Percentiles rank a stretch among this genome's conserved stretches.
Conservation (phyloP, 2,797 vertebrate genomes). For the Acanthurus leucopareius region DNA sequence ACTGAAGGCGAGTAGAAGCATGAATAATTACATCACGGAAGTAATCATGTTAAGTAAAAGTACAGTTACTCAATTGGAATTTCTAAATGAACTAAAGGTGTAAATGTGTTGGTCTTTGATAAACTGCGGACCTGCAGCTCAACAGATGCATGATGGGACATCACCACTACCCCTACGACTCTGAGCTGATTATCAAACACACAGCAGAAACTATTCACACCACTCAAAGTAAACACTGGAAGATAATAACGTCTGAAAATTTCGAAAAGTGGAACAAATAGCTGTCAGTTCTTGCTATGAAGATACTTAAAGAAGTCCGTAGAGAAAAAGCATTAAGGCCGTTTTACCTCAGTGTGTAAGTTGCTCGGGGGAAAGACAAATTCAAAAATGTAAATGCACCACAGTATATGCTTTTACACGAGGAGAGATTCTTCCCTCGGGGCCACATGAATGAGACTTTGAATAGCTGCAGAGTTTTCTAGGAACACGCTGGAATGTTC, state of each 20-base stretch:
- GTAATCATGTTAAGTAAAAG: constrained; percentile 8
- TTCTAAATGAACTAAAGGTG: constrained; percentile 3
- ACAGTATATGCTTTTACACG: constrained; percentile 35
- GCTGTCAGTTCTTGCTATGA: not conserved
- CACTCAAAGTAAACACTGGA: constrained; percentile 21
- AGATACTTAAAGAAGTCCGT: constrained; percentile 35
- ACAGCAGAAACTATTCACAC: not conserved
- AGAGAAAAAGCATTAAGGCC: constrained; percentile 22
- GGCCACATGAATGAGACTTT: constrained; percentile 42
- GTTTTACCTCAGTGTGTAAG: constrained; percentile 43
- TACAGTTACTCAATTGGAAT: not conserved
- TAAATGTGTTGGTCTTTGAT: not conserved
- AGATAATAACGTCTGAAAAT: not conserved
- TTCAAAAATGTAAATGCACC: constrained; percentile 59
- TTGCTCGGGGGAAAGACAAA: constrained; percentile 66
- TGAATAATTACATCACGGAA: not conserved
- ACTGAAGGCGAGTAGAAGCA: not conserved
- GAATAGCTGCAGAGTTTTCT: constrained; percentile 43
- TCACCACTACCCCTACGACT: not conserved
- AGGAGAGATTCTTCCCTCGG: constrained; percentile 22
- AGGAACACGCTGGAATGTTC: constrained; percentile 48
- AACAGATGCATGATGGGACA: constrained; percentile 21
- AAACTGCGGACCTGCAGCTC: not conserved
- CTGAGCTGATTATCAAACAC: constrained; percentile 1
- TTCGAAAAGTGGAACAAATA: constrained; percentile 46